phyloP scores from a whole-genome alignment of 1,140 invertebrate genomes.

The Rhagoletis pomonella region DNA sequence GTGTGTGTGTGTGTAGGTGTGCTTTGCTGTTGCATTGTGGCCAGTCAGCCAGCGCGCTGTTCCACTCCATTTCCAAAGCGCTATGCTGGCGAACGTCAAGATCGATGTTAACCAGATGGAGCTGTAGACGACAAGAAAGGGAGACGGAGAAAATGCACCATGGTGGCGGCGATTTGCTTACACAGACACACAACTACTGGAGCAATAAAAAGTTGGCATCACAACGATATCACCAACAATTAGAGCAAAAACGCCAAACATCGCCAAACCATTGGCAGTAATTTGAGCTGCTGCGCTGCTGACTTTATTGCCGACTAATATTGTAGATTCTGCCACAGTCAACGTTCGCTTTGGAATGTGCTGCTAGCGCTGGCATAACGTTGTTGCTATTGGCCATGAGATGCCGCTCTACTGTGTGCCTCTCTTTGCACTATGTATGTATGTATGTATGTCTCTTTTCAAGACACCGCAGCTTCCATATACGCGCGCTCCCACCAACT shows the following conservation, averaged over 20 bases:
- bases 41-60: background rate
- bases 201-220: background rate
- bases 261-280: background rate
- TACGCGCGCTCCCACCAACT: background rate
- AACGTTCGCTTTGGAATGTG: conserved; percentile 4
- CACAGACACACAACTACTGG: background rate
- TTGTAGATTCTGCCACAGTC: background rate
- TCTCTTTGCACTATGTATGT: background rate
- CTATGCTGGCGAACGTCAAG: background rate
- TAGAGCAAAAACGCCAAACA: background rate
- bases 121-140: background rate
- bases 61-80: conserved; percentile 35
- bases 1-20: background rate
- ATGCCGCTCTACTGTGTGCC: background rate
- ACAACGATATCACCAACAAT: background rate
- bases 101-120: background rate
- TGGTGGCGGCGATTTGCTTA: background rate
- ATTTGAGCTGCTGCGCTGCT: background rate
- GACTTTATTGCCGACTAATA: background rate
- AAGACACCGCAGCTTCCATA: background rate
- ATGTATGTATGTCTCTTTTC: background rate
- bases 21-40: background rate
- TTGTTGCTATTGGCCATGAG: background rate
- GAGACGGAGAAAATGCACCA: background rate
- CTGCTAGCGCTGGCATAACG: background rate